Conservation (phyloP, 2,888 invertebrate genomes). For the Phania funesta region DNA sequence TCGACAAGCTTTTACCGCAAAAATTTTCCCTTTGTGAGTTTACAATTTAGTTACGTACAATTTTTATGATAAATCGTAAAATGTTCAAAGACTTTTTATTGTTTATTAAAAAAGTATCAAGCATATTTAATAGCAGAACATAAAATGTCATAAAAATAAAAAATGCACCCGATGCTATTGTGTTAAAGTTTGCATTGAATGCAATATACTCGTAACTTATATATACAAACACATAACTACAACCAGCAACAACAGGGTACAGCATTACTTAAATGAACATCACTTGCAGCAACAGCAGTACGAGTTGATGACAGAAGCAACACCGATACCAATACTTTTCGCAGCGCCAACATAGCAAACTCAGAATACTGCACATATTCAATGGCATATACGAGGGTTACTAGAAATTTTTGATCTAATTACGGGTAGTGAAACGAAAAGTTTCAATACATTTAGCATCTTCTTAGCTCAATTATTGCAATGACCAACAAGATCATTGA, state of each 20-base stretch:
- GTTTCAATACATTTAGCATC: no score
- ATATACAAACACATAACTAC: neutral
- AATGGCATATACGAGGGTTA: neutral
- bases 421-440: no score
- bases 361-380: neutral
- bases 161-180: constrained; percentile 41
- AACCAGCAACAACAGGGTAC: neutral
- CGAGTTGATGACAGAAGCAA: neutral
- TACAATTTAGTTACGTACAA: constrained; percentile 30
- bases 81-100: constrained; percentile 22
- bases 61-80: constrained; percentile 53
- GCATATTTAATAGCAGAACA: constrained; percentile 4
- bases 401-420: no score
- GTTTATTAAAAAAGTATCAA: constrained; percentile 36
- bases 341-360: neutral
- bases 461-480: no score
- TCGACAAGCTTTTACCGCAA: neutral
- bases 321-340: neutral
- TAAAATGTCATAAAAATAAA: constrained; percentile 25
- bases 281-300: constrained; percentile 1
- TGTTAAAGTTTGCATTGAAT: neutral
- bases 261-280: constrained; percentile 23
- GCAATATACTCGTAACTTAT: neutral
- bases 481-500: no score
- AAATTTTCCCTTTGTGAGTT: constrained; percentile 22